Conservation (phyloP, 2,797 vertebrate species). For the Selene dorsalis region DNA sequence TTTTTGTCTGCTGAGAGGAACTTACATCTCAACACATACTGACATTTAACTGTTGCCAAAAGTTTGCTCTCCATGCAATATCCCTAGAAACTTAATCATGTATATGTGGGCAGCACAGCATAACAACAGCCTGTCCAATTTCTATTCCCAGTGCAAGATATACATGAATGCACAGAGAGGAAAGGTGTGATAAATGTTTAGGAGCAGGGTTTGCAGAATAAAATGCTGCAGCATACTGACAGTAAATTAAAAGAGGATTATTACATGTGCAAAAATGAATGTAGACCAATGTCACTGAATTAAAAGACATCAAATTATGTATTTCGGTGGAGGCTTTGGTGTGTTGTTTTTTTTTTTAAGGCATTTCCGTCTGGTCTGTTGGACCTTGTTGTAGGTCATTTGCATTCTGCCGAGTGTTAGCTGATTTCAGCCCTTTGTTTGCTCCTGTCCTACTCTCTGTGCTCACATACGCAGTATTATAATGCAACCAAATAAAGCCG, state of each 20-base stretch:
- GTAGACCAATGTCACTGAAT: neutral
- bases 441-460: too few species aligned
- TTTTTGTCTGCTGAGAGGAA: neutral
- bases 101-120: neutral
- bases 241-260: neutral
- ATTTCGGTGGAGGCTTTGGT: neutral
- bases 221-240: neutral
- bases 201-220: too few species aligned
- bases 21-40: neutral
- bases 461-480: too few species aligned
- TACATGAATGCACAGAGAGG: neutral
- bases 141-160: neutral
- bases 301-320: conserved; percentile 1
- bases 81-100: neutral
- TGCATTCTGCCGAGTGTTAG: too few species aligned
- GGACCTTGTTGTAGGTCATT: too few species aligned
- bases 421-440: too few species aligned
- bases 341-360: too few species aligned
- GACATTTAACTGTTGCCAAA: neutral
- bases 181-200: conserved; percentile 2
- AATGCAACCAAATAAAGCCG: too few species aligned
- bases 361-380: too few species aligned
- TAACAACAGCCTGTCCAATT: neutral
- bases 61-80: neutral
- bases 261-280: neutral